These are phyloP conservation scores for Melieria crassipennis DNA, from an alignment of 2,888 invertebrate species.

Conservation along the genomic window DNA sequence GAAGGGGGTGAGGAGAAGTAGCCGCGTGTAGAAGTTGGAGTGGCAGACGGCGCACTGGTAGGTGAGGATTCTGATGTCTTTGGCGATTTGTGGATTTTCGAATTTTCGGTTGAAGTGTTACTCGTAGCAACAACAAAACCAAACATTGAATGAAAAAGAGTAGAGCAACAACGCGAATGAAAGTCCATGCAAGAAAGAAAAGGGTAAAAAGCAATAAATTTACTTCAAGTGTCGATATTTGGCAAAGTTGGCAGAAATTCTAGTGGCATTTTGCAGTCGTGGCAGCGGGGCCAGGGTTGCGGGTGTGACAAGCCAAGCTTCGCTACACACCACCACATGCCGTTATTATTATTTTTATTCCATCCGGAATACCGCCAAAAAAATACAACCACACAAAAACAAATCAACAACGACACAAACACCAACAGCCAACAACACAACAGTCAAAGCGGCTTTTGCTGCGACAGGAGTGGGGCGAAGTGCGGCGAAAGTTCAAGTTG, in stretches of 20 bases:
- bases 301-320: conserved; percentile 13
- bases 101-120: conserved; percentile 25
- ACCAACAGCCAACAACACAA: neutral
- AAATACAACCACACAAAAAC: neutral
- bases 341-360: conserved; percentile 52
- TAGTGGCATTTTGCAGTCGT: conserved; percentile 30
- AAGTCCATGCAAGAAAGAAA: conserved; percentile 47
- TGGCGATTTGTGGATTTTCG: conserved; percentile 46
- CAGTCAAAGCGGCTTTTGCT: conserved; percentile 9
- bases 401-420: too few species aligned
- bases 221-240: conserved; percentile 63
- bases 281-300: conserved; percentile 9
- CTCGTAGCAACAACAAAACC: conserved; percentile 5
- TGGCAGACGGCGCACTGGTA: neutral
- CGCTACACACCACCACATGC: conserved; percentile 18
- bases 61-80: conserved; percentile 38
- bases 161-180: conserved; percentile 22
- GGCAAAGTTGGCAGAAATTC: conserved; percentile 44
- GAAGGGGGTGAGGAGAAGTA: neutral
- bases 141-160: conserved; percentile 12
- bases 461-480: neutral
- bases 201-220: conserved; percentile 66
- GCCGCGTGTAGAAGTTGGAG: neutral
- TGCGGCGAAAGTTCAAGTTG: conserved; percentile 18
- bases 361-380: conserved; percentile 48